Conservation (phyloP, 2,113 vertebrate genomes). For the Malaclemys terrapin region DNA sequence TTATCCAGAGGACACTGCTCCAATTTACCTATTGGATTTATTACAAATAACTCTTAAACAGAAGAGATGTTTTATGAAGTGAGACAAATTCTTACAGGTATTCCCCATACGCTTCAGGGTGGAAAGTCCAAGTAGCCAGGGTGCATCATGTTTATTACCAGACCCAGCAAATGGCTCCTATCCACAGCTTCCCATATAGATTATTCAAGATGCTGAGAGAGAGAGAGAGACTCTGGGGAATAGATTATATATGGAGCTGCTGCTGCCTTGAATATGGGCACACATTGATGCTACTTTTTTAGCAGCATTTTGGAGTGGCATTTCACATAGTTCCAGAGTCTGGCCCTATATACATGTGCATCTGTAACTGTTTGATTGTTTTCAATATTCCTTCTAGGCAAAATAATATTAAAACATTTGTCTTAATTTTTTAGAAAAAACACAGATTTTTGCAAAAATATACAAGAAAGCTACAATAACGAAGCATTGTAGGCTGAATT, state of each 20-base stretch:
- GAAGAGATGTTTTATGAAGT: background rate
- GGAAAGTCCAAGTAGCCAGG: background rate
- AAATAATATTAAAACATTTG: background rate
- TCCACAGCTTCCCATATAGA: background rate
- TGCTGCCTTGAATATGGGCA: background rate
- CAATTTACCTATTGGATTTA: background rate
- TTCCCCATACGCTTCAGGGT: background rate
- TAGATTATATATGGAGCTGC: background rate
- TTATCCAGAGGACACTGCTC: background rate
- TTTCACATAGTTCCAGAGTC: background rate
- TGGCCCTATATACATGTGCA: background rate
- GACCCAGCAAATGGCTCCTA: background rate
- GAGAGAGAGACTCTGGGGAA: too few relatives aligned
- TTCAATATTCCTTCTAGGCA: background rate
- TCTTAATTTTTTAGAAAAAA: background rate
- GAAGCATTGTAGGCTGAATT: background rate
- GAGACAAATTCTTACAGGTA: background rate
- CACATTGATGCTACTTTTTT: background rate
- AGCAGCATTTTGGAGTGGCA: background rate
- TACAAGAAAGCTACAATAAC: background rate
- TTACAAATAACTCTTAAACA: background rate
- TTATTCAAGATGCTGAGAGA: background rate
- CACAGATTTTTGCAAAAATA: fast-evolving
- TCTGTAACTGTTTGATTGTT: background rate
- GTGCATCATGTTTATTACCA: background rate